Evolutionary conservation across 1,140 invertebrate genomes (phyloP).

Genomic region (Drosophila miranda): DNA sequence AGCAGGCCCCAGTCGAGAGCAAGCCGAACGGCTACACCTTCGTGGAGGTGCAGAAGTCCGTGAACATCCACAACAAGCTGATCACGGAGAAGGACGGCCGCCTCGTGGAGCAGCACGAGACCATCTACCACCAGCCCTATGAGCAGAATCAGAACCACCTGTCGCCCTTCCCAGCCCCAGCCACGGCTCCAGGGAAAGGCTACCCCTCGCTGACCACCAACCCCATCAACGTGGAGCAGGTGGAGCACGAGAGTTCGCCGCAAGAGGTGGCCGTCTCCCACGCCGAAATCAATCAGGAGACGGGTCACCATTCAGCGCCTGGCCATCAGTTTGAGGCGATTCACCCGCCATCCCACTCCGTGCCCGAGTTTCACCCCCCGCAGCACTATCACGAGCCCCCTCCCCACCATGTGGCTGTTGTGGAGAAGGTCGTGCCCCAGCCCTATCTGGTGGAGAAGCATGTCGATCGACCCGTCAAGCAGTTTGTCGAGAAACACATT

Average conservation of each 20-base stretch:
- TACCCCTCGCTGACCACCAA: conserved; percentile 62
- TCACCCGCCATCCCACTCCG: conserved; percentile 1
- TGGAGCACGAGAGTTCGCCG: conserved; percentile 49
- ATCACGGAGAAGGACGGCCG: conserved; percentile 76
- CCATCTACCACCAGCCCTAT: conserved; percentile 68
- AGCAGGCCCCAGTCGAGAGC: conserved; percentile 9
- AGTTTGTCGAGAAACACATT: conserved; percentile 83
- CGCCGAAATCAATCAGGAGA: conserved; percentile 30
- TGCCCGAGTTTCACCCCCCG: background rate
- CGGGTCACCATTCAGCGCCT: conserved; percentile 2
- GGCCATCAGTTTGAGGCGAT: background rate
- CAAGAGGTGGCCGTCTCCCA: conserved; percentile 58
- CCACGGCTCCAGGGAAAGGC: conserved; percentile 1
- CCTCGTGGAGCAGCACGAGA: conserved; percentile 74
- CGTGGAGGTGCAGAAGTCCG: conserved; percentile 85
- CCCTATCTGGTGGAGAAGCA: too few species aligned
- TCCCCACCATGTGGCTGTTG: too few species aligned
- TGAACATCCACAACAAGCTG: conserved; percentile 82
- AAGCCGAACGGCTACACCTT: conserved; percentile 82
- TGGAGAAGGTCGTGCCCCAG: too few species aligned
- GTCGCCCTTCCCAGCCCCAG: background rate
- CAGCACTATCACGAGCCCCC: conserved; percentile 26
- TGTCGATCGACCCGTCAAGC: conserved; percentile 83
- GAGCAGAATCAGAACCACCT: conserved; percentile 29
- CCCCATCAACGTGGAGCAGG: conserved; percentile 72